Percentiles rank a stretch among this genome's conserved stretches.
Conservation (phyloP, 2,113 vertebrate species). For the Atlantisia rogersi region DNA sequence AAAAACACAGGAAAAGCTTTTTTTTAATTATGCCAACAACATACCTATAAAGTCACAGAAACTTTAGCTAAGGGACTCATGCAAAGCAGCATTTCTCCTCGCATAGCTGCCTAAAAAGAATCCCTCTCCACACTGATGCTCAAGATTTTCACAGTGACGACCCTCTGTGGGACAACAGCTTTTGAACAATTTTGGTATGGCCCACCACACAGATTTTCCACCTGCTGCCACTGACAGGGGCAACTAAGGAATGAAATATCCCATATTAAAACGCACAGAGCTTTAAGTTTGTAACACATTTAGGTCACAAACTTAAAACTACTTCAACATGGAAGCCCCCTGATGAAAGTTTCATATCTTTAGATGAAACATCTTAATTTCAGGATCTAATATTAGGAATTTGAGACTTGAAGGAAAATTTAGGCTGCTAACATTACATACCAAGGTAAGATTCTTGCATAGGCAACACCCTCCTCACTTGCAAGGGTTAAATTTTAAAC, state of each 20-base stretch:
- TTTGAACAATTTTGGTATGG: neutral
- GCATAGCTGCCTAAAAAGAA: neutral
- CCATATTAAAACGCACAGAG: fast-evolving
- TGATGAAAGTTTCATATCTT: neutral
- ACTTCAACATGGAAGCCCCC: neutral
- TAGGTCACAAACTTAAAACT: neutral
- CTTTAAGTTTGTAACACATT: neutral
- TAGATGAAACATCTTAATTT: neutral
- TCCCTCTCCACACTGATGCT: neutral
- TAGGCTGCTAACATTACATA: neutral
- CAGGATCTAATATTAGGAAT: neutral
- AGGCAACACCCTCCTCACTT: neutral
- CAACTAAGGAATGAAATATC: neutral
- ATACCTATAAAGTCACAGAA: neutral
- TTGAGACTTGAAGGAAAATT: neutral
- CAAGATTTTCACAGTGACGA: neutral
- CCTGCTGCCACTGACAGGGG: neutral
- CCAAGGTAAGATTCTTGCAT: neutral
- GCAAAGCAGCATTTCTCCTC: neutral
- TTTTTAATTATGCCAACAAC: neutral
- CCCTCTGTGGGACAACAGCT: neutral
- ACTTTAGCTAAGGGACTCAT: neutral
- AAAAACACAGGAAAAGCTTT: neutral
- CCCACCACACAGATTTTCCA: neutral
- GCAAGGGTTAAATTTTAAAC: neutral